phyloP scores from a whole-genome alignment of 2,797 vertebrate species.

The Chloroceryle inda region DNA sequence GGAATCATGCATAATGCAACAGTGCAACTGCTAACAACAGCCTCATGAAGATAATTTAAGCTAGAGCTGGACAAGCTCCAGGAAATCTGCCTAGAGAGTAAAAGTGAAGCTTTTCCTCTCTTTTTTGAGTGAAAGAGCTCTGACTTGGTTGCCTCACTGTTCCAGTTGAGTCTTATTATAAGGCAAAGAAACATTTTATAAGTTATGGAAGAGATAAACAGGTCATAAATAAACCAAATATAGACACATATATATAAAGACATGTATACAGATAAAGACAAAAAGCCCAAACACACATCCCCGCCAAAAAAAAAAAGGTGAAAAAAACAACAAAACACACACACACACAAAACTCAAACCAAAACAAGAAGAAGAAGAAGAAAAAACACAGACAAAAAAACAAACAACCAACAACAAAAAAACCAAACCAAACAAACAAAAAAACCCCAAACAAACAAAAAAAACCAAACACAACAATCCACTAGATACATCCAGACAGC shows the following conservation, averaged over 20 bases:
- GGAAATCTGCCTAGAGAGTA: constrained; percentile 59
- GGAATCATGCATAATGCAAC: constrained; percentile 62
- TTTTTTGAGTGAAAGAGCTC: constrained; percentile 25
- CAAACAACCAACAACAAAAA: too few relatives aligned
- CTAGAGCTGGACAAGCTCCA: constrained; percentile 44
- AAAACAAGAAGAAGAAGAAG: too few relatives aligned
- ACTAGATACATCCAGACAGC: neutral
- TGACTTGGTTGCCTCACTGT: neutral
- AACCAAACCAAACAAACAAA: neutral
- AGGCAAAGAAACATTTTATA: constrained; percentile 21
- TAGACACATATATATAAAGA: rapidly evolving
- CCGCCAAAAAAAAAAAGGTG: too few relatives aligned
- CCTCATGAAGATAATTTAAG: constrained; percentile 57
- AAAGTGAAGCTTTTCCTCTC: constrained; percentile 25
- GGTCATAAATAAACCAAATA: neutral
- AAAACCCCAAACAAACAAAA: neutral
- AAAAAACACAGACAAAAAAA: neutral
- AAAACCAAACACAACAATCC: neutral
- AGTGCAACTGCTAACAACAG: constrained; percentile 50
- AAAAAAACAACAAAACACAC: too few relatives aligned
- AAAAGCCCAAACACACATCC: neutral
- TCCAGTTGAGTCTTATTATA: neutral
- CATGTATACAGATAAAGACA: too few relatives aligned
- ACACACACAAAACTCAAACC: too few relatives aligned
- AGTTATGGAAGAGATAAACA: constrained; percentile 15